Conservation (phyloP, 2,113 vertebrate genomes). For the Oenanthe melanoleuca region DNA sequence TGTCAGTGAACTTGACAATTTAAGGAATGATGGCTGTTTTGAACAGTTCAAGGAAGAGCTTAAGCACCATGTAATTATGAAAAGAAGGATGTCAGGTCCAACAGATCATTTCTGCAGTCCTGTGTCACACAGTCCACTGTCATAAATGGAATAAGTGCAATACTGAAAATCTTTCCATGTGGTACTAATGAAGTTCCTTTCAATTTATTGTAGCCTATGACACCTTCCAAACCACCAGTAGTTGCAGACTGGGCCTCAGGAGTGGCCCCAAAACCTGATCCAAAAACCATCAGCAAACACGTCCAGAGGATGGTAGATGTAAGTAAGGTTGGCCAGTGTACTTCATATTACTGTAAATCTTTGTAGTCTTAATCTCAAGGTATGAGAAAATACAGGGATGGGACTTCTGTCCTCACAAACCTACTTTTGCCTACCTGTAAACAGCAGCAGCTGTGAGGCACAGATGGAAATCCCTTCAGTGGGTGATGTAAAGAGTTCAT, state of each 20-base stretch:
- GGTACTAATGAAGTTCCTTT: background rate
- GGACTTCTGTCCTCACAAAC: background rate
- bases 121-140: background rate
- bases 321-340: slow-evolving; percentile 62
- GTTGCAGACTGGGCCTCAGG: slow-evolving; percentile 94
- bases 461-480: background rate
- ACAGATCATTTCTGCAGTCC: background rate
- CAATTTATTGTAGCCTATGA: slow-evolving; percentile 82
- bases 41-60: background rate
- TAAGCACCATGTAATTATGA: background rate
- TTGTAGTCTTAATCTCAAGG: background rate
- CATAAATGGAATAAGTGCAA: background rate
- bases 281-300: slow-evolving; percentile 94
- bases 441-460: background rate
- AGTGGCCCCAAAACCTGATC: slow-evolving; percentile 91
- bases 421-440: background rate
- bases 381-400: background rate
- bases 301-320: slow-evolving; percentile 98
- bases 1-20: background rate
- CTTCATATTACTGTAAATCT: background rate
- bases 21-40: background rate
- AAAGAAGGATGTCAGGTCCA: background rate
- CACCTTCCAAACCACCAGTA: slow-evolving; percentile 89
- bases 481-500: background rate
- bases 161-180: background rate